Base-by-base conservation (phyloP, 2,113 vertebrate genomes). In the Pterocles burchelli region DNA sequence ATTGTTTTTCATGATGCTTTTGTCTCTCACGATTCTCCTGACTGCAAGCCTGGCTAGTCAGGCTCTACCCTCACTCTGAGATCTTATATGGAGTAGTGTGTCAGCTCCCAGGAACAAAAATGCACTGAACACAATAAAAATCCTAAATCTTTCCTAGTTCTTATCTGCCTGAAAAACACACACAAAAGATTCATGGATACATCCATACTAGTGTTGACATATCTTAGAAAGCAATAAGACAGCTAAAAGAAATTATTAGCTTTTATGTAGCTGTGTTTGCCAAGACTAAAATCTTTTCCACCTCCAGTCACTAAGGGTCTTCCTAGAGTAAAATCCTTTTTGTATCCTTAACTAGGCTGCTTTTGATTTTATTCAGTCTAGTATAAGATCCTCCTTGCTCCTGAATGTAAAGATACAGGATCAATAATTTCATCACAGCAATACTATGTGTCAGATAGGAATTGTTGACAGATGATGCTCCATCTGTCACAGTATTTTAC, bases 401-500 rank as follows among this genome's bases (percentile, higher is more conserved):
- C 92, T 87, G 66, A 96, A 95, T 94, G 80, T 90, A 89, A 96
- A 96, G 93, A 84, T 90, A 96, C 57, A 87, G 88, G 73, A 97
- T 93, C 95, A 92, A 89, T 96, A 95, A 94, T 93, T 96, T 95
- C 88, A 94, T 95, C 73, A 90, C 45, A 92, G 79, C 70, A 95
- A 90, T 94, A 93, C 41, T 93, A 62, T 61, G 70, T 94, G 92
- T 96, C 88, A 94, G 90, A 96, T 94, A 94, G 92, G 88, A 94
- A 94, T 78, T 90, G 90, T 92, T 96, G 95, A 96, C 96, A 97
- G 96, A 96, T 97, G 96, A 96, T 92, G 95, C 92, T 96, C 96
- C 96, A 96, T 97, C 96, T 97, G 96, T 96, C 96, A 97, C 93
- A 92, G 88, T 96, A 95, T 96, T 97, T 97, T 96, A 94, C 87